A percentile compares a stretch with the other conserved stretches of the same genome.
These are phyloP conservation scores for Macroramphosus scolopax DNA, from an alignment of 2,797 vertebrate species.

Conservation along the genomic window DNA sequence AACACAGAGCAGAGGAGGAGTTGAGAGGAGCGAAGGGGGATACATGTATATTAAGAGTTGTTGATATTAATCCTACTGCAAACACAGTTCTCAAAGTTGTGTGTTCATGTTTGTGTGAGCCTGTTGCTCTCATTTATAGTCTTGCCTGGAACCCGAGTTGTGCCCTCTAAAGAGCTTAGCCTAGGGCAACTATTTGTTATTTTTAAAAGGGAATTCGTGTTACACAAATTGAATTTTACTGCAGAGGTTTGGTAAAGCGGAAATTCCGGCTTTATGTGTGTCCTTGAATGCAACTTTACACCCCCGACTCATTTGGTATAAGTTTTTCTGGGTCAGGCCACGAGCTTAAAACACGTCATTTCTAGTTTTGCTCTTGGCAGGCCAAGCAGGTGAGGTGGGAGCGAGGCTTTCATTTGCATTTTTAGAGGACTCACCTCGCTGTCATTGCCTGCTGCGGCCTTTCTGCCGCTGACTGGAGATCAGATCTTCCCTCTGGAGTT, in stretches of 20 bases:
- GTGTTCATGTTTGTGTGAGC: background rate
- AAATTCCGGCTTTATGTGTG: constrained; percentile 32
- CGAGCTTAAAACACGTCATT: constrained; percentile 19
- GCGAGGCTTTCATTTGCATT: constrained; percentile 20
- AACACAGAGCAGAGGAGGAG: constrained; percentile 31
- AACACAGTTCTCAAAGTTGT: background rate
- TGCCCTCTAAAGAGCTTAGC: constrained; percentile 1
- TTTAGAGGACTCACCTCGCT: constrained; percentile 21
- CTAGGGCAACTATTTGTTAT: constrained; percentile 13
- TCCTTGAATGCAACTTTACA: constrained; percentile 35
- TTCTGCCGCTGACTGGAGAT: constrained; percentile 39
- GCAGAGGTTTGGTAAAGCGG: constrained; percentile 1
- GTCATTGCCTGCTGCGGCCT: constrained; percentile 33
- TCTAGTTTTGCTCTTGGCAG: constrained; percentile 18
- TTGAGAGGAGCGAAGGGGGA: constrained; percentile 32
- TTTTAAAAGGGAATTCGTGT: constrained; percentile 23
- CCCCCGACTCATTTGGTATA: constrained; percentile 14
- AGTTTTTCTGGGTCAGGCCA: constrained; percentile 14
- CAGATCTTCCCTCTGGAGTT: constrained; percentile 27
- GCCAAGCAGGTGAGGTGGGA: constrained; percentile 9
- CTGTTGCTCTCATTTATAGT: constrained; percentile 12
- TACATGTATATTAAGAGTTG: background rate
- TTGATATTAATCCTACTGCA: constrained; percentile 25
- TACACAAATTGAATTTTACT: constrained; percentile 12
- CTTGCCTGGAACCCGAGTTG: constrained; percentile 5